Evolutionary conservation across 2,797 vertebrate genomes (phyloP), one percentile per base, ranked within the genome.

Genomic region (Pteronotus mesoamericanus): DNA sequence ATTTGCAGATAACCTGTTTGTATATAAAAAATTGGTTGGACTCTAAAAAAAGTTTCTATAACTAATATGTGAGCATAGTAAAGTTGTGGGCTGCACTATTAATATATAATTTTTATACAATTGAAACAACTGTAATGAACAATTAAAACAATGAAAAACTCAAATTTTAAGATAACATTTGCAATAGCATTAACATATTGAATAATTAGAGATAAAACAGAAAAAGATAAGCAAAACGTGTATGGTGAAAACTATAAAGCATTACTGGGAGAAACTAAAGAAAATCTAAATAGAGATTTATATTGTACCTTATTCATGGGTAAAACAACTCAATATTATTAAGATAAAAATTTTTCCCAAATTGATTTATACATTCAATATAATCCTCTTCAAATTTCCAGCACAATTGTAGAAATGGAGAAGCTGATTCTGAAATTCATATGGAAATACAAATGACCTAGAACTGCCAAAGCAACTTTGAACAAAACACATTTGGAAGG

Each of bases 371-470:
- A 64, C 24, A 88, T 48, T 88, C 57, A 75, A 74, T 59, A 74
- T 2, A 72, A 72, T 86, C 29, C 14, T 14, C n/a, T 86, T 86
- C 51, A 57, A 86, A 64, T 61, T 48, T 44, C 69, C 32, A 87
- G n/a, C 44, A 75, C 18, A 46, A 48, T 75, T 75, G 44, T 34
- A 74, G 85, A 74, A 74, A 74, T 46, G 59, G 9, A 84, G 21
- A 88, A 78, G 29, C 24, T 59, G n/a, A 94, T 80, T 85, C 39
- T 84, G 85, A 94, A 83, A 85, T 77, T 85, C 46, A 88, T 39
- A 84, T 84, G 61, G 29, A 91, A 92, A 84, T 59, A 19, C 15
- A 94, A 85, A 79, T 91, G 39, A 66, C 37, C 34, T 66, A 85
- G 26, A 94, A 66, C 14, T 88, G 57, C 16, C 61, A 72, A 94